Base-by-base conservation (phyloP, 2,797 vertebrate genomes). In the Sitta carolinensis region DNA sequence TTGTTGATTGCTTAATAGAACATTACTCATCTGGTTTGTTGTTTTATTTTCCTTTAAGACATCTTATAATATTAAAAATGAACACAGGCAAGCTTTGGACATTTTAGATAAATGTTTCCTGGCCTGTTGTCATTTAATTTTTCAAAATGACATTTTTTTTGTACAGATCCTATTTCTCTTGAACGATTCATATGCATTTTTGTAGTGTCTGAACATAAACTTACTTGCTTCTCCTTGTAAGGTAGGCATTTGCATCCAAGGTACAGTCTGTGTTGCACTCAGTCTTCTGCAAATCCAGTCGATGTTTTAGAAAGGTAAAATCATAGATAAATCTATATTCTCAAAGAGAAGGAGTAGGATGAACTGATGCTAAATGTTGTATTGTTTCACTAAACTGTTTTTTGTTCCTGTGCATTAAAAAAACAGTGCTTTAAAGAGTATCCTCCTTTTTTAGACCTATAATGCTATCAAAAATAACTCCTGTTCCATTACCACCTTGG, bases 221-320 rank as follows among this genome's bases (percentile, higher is more conserved):
- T 36, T 36, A 36, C 36, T 36, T 69, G 22, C 70, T 89, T 81
- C 58, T 74, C 16, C 52, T 58, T 0, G 0, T 47, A 17, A 64
- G 70, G 74, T 67, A 64, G 57, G n/a, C 30, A 52, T 70, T 86
- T 91, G 85, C 79, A 69, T 95, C n/a, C 57, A 48, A 67, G 77
- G 74, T 58, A 19, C 17, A 77, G 14, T 78, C 40, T 59, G n/a
- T 59, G 32, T 57, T 87, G 54, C 67, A 34, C 7, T 88, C 54
- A 84, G 17, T 75, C 32, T 93, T 75, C 79, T 91, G 34, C n/a
- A 84, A 89, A 93, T 77, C 29, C 32, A 81, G 18, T 51, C 87
- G 84, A 72, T 21, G 7, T 78, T 94, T 81, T 86, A 59, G 69
- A 76, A 94, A 77, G 62, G 32, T 75, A 74, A 93, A 92, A 43